Conservation (phyloP, 2,888 invertebrate species). For the Stenichneumon culpator region DNA sequence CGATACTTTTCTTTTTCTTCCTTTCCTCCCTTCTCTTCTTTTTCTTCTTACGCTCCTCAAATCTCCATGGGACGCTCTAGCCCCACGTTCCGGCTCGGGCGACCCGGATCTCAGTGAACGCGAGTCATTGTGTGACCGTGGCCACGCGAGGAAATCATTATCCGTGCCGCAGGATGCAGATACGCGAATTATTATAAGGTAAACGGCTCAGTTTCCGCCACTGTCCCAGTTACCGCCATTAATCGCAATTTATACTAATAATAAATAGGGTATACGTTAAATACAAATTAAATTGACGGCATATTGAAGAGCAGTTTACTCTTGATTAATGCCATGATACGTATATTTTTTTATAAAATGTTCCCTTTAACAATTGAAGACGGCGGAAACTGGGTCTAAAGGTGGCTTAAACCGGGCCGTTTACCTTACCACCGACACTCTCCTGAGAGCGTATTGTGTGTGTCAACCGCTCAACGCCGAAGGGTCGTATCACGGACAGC, state of each 20-base stretch:
- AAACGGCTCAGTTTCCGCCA: too few relatives aligned
- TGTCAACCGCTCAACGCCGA: background rate
- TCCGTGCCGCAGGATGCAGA: slow-evolving; percentile 27
- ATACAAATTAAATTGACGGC: too few relatives aligned
- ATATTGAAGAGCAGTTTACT: too few relatives aligned
- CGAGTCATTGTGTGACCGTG: slow-evolving; percentile 39
- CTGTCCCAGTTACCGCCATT: too few relatives aligned
- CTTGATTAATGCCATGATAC: too few relatives aligned
- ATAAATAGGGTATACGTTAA: too few relatives aligned
- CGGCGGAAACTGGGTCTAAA: too few relatives aligned
- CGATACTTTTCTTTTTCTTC: background rate
- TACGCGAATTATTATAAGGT: slow-evolving; percentile 37
- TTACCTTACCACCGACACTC: background rate
- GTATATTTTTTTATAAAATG: too few relatives aligned
- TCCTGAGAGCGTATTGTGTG: background rate
- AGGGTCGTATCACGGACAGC: background rate
- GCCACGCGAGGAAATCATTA: slow-evolving; percentile 15
- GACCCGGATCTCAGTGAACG: slow-evolving; percentile 19
- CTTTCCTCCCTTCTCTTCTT: slow-evolving; percentile 26
- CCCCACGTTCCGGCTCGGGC: slow-evolving; percentile 7
- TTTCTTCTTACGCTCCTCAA: slow-evolving; percentile 10
- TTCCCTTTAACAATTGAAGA: too few relatives aligned
- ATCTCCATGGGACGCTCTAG: slow-evolving; percentile 8
- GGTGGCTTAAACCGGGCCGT: too few relatives aligned
- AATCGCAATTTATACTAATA: too few relatives aligned